These are phyloP conservation scores for Herpetotheres cachinnans DNA, from an alignment of 2,113 vertebrate genomes.

Conservation along the genomic window DNA sequence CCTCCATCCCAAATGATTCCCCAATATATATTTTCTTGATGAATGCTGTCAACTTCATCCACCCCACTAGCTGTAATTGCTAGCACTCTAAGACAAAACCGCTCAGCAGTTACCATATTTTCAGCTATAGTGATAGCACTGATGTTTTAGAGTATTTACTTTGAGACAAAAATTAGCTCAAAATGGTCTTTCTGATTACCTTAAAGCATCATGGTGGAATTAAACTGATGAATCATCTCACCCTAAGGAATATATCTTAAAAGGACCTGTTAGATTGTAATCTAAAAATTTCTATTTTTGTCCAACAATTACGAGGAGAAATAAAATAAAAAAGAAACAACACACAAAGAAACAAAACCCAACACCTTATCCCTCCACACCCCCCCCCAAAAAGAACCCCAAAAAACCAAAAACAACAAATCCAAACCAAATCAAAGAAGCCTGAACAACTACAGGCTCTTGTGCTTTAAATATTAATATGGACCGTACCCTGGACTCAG, in stretches of 20 bases:
- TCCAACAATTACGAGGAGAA: background rate
- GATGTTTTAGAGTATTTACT: background rate
- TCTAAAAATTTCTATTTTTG: background rate
- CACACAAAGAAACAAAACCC: background rate
- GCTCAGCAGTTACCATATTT: background rate
- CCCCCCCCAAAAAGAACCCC: accelerated
- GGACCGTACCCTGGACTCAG: background rate
- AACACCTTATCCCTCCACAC: accelerated
- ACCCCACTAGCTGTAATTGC: background rate
- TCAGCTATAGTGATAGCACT: background rate
- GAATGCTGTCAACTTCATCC: background rate
- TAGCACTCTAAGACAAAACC: background rate
- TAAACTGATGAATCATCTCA: background rate
- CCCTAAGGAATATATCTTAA: background rate
- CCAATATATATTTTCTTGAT: background rate
- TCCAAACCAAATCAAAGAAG: background rate
- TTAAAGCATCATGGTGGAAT: background rate
- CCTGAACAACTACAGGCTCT: background rate
- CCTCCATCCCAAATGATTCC: background rate
- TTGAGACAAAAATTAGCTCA: background rate
- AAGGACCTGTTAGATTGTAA: background rate
- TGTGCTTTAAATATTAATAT: background rate
- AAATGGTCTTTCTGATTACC: background rate
- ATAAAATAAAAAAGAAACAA: accelerated
- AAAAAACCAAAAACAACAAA: background rate